phyloP scores from a whole-genome alignment of 53 echinoderm and acorn worm species.

The Holothuria leucospilota region DNA sequence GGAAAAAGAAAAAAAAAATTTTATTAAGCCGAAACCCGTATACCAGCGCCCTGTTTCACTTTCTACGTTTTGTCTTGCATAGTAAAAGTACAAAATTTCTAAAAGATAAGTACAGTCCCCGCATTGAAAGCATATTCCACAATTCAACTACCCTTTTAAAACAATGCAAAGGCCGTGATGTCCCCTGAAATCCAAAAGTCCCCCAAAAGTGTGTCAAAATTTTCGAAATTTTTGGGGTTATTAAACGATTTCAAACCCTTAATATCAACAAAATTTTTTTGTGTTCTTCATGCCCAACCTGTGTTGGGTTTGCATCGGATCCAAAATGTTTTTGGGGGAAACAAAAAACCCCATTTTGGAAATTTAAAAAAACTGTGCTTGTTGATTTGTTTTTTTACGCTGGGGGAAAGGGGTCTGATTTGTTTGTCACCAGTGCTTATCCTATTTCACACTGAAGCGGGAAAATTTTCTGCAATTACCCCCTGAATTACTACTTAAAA shows the following conservation, averaged over 20 bases:
- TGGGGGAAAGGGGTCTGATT: conserved; percentile 38
- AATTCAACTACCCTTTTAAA: no score
- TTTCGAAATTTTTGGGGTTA: conserved; percentile 7
- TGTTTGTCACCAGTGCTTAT: conserved; percentile 3
- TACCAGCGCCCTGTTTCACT: no score
- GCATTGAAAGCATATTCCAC: no score
- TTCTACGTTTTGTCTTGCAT: no score
- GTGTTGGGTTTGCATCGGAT: conserved; percentile 15
- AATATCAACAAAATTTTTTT: conserved; percentile 17
- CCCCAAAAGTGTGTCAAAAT: background rate
- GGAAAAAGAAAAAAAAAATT: no score
- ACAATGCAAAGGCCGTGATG: background rate
- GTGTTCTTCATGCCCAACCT: conserved; percentile 20
- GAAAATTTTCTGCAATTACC: no score
- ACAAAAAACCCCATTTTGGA: conserved; percentile 4
- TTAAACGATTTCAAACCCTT: conserved; percentile 7
- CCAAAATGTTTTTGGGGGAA: conserved; percentile 19
- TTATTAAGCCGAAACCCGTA: no score
- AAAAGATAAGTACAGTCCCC: no score
- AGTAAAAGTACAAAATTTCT: no score
- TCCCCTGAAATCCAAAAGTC: conserved; percentile 31
- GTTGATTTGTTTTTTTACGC: conserved; percentile 17
- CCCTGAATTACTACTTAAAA: no score
- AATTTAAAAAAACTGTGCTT: conserved; percentile 28
- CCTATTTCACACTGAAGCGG: no score